Evolutionary conservation across 2,888 invertebrate species (phyloP), one percentile per base, ranked within the genome.

Genomic region (Ischnura elegans): DNA sequence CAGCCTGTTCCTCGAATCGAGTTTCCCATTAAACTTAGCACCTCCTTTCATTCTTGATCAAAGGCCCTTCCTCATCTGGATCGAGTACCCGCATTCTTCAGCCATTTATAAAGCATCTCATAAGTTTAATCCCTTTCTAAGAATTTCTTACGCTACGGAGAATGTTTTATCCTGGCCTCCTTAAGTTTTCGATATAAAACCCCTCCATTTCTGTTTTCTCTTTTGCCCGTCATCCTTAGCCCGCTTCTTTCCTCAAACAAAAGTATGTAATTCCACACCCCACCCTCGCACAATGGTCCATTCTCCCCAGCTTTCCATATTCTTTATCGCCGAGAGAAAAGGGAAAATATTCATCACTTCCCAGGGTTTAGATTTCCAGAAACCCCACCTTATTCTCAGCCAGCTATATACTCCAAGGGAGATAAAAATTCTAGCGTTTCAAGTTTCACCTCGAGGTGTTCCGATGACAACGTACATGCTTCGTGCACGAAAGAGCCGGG

Each of bases 271-370:
- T 76, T 76, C 76, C 76, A 76, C 13, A 29, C 76, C 10, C 76
- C 2, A 36, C 76, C 36, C 76, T 8, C 76, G 16, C 76, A 76
- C 76, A 76, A 76, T 76, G 76, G 29, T 6, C n/a, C 36, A 76
- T 76, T 76, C 76, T 13, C n/a, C 25, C 61, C 61, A 1, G 51
- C 19, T n/a, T 25, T 76, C 36, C 36, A 76, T 76, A 76, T n/a
- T 76, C 29, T 25, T 29, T 36, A 13, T 36, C 76, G 36, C 16
- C 29, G 76, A 36, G 76, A 13, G 61, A 61, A 19, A 36, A 36
- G 5, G 61, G n/a, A 19, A 76, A 76, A 76, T 76, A 76, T 76
- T 76, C 76, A 36, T 76, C 76, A 36, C 76, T 76, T 76, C 36
- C 10, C 29, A 51, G 76, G 36, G 76, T 36, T 36, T 76, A 36